Evolutionary conservation across 1,140 invertebrate genomes (phyloP), one percentile per base, ranked within the genome.

Genomic region (Philopotamus ludificatus): DNA sequence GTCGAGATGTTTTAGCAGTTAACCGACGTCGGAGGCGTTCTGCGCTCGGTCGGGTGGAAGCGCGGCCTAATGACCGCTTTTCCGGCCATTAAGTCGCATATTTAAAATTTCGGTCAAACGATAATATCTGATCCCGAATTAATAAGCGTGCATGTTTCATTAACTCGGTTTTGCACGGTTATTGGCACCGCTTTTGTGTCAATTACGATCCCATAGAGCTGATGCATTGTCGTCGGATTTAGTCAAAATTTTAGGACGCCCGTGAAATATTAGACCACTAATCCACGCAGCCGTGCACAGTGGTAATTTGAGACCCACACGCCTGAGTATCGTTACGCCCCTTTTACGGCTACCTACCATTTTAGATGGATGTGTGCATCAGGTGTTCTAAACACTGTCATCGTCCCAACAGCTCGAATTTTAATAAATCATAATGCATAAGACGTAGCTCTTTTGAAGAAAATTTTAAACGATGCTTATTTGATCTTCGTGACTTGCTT

Each of bases 271-370:
- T 34, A 12, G 28, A 34, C 28, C 28, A 34, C 28, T 34, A 7
- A 34, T 34, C 28, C 28, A 34, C 4, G 28, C 4, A 34, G 28
- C 28, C 28, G 12, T 34, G 4, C 28, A 4, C 12, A 47, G 44
- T 47, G 44, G 44, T 16, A 16, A 47, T 47, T 47, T 47, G 8
- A 47, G 44, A 9, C 18, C 44, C 44, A 47, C 44, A 47, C 44
- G 18, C 4, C 8, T 20, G n/a, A 39, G 18, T 47, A 47, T 47
- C 15, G 18, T 4, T 47, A 47, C 44, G 44, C 4, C 44, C 44
- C 10, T 47, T 47, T 47, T 15, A 15, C 44, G 44, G 18, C 15
- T 15, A 8, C 18, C 8, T 16, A 9, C 7, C 44, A 7, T 15
- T 47, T 47, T 47, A 4, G 18, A 16, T 47, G 8, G 8, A 7